Evolutionary conservation across 2,888 invertebrate genomes (phyloP).

Genomic region (Callinectes sapidus): DNA sequence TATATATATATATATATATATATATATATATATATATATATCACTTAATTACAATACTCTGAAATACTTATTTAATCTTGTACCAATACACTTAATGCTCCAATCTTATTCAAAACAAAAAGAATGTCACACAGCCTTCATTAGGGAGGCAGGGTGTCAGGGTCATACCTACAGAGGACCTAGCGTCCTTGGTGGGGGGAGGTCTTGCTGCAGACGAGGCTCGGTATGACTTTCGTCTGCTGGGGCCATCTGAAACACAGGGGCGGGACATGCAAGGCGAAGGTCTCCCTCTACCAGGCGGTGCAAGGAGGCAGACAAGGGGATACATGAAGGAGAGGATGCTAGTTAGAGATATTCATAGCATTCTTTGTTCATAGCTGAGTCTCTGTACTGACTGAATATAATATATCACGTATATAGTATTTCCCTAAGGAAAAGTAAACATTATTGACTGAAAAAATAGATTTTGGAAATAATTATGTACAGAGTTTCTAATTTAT

Average conservation of each 20-base stretch:
- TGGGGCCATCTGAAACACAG: conserved; percentile 69
- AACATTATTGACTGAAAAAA: not conserved
- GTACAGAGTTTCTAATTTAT: not conserved
- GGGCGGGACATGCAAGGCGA: conserved; percentile 67
- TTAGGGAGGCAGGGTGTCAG: conserved; percentile 47
- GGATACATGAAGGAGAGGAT: conserved; percentile 40
- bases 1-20: conserved; percentile 46
- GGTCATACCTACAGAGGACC: conserved; percentile 71
- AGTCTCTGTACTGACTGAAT: conserved; percentile 29
- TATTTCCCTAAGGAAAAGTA: not conserved
- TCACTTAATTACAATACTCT: no score
- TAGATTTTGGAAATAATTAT: not conserved
- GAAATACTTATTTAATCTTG: not conserved
- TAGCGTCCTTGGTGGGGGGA: conserved; percentile 68
- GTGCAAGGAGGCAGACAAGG: conserved; percentile 51
- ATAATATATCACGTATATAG: not conserved
- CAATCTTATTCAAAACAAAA: conserved; percentile 38
- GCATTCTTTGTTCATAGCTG: conserved; percentile 41
- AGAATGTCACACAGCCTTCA: conserved; percentile 54
- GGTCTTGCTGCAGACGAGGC: conserved; percentile 70
- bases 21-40: conserved; percentile 51
- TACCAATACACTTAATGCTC: conserved; percentile 12
- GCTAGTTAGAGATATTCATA: conserved; percentile 42
- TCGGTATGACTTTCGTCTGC: conserved; percentile 59
- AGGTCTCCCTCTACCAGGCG: conserved; percentile 61